Percentiles rank a stretch among this genome's conserved stretches.
These are phyloP conservation scores for Baryphthengus martii DNA, from an alignment of 2,113 vertebrate species.

Conservation along the genomic window DNA sequence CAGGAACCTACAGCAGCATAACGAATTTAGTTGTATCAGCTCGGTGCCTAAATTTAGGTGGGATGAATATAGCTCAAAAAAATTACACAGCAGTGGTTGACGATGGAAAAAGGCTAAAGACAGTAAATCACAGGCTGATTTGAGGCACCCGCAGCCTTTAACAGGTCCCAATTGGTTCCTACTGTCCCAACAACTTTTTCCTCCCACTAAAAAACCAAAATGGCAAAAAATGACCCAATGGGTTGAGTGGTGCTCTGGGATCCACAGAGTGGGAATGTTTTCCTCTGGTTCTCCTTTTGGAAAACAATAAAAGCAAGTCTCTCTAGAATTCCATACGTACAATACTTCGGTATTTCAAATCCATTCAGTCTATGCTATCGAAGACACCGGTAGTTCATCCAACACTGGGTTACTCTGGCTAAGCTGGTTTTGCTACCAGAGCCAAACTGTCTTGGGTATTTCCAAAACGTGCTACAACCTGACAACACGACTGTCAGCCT, in stretches of 20 bases:
- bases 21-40: background rate
- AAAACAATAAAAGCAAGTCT: background rate
- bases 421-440: background rate
- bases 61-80: background rate
- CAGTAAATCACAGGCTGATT: background rate
- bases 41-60: background rate
- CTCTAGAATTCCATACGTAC: background rate
- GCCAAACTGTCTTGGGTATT: background rate
- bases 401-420: background rate
- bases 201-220: background rate
- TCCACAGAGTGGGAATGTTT: background rate
- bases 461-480: background rate
- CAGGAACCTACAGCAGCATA: background rate
- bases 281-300: background rate
- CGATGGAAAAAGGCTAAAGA: background rate
- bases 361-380: background rate
- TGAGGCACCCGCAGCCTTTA: background rate
- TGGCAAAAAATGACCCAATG: background rate
- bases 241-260: accelerated
- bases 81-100: background rate
- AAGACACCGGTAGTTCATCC: background rate
- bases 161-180: background rate
- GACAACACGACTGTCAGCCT: background rate
- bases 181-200: background rate
- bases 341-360: background rate